phyloP scores from a whole-genome alignment of 2,797 vertebrate species.

The Salmo trutta region DNA sequence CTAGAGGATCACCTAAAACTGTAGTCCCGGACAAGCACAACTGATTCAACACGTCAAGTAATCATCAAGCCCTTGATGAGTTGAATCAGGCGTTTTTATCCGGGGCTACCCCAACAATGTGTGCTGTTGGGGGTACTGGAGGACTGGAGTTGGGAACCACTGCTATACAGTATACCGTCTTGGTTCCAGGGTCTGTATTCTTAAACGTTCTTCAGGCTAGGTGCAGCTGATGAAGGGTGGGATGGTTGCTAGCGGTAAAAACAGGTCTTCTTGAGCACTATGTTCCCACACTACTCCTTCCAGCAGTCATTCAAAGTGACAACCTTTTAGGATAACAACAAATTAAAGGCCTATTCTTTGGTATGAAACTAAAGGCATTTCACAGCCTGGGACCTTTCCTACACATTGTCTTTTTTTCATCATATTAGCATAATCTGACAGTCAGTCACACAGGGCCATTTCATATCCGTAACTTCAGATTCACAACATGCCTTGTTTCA shows the following conservation, averaged over 20 bases:
- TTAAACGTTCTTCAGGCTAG: neutral
- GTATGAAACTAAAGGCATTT: neutral
- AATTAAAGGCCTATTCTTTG: no score
- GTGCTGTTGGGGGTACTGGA: no score
- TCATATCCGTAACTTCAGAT: neutral
- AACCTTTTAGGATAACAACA: neutral
- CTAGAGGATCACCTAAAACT: neutral
- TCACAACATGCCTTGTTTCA: neutral
- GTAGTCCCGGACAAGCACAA: no score
- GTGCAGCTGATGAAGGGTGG: conserved; percentile 2
- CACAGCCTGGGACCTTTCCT: neutral
- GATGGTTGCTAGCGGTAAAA: neutral
- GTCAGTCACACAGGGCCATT: neutral
- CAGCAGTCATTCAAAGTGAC: conserved; percentile 23
- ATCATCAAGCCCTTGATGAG: no score
- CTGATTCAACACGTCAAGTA: no score
- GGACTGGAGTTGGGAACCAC: no score
- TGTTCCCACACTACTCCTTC: conserved; percentile 15
- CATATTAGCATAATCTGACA: neutral
- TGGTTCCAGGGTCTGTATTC: neutral
- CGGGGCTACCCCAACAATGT: no score
- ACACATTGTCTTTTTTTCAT: neutral
- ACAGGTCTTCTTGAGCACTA: neutral
- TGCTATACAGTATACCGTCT: neutral
- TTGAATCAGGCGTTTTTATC: no score